A percentile compares a stretch with the other conserved stretches of the same genome.
phyloP scores from a whole-genome alignment of 2,888 invertebrate species.

The Macrophya annulata region DNA sequence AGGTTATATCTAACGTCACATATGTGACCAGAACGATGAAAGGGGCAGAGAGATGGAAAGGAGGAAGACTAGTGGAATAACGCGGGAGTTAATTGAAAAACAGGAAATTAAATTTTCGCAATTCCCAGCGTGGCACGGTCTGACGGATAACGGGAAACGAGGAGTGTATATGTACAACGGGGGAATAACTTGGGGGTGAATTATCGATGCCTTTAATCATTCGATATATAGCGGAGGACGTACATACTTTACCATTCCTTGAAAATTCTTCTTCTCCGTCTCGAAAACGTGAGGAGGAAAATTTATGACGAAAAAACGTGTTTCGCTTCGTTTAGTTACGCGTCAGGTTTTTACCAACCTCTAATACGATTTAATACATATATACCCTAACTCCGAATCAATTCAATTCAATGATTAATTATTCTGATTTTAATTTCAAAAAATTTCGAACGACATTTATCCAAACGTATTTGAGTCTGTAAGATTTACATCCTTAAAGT shows the following conservation, averaged over 20 bases:
- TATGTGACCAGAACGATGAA: constrained; percentile 16
- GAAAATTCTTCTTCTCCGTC: constrained; percentile 37
- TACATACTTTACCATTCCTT: constrained; percentile 47
- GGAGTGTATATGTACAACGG: constrained; percentile 52
- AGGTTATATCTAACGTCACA: constrained; percentile 48
- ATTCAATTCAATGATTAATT: constrained; percentile 2
- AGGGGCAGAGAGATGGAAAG: not conserved
- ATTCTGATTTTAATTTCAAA: not conserved
- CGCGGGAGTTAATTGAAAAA: constrained; percentile 70
- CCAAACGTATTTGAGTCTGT: not conserved
- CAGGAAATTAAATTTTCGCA: constrained; percentile 71
- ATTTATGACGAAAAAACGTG: constrained; percentile 51
- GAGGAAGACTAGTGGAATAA: constrained; percentile 56
- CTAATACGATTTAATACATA: constrained; percentile 1
- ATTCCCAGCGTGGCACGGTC: constrained; percentile 61
- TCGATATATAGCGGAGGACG: constrained; percentile 52
- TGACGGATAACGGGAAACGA: constrained; percentile 61
- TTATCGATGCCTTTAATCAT: constrained; percentile 65
- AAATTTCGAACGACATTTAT: not conserved
- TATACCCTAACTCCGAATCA: constrained; percentile 13
- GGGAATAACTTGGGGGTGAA: constrained; percentile 63
- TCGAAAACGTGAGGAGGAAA: constrained; percentile 43
- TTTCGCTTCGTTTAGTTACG: constrained; percentile 45
- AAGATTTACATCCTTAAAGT: too few relatives aligned
- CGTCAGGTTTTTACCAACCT: constrained; percentile 14